Evolutionary conservation across 2,888 invertebrate species (phyloP).

Genomic region (Hyposoter didymator): DNA sequence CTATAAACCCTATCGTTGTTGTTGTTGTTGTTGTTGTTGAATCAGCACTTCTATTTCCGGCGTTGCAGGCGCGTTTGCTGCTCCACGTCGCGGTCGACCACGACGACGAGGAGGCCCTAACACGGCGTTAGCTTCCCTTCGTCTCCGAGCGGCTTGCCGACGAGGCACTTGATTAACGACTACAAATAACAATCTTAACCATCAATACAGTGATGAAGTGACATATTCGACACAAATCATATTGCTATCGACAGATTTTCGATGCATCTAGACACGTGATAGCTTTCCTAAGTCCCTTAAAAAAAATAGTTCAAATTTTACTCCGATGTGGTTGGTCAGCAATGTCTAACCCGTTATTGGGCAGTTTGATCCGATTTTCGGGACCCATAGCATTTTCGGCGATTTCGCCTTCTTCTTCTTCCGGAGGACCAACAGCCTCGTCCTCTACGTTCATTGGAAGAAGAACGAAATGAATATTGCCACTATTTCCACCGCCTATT

Average conservation of each 20-base stretch:
- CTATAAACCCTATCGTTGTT: too few species aligned
- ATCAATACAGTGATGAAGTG: neutral
- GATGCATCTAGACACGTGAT: neutral
- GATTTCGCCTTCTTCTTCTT: neutral
- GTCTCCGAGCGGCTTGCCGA: neutral
- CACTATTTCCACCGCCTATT: neutral
- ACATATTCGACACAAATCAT: neutral
- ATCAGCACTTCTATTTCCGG: neutral
- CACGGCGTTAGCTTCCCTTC: neutral
- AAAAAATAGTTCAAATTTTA: neutral
- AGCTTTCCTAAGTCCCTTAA: neutral
- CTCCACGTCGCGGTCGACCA: neutral
- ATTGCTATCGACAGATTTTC: neutral
- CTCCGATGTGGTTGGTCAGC: neutral
- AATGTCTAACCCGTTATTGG: neutral
- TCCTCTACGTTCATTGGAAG: neutral
- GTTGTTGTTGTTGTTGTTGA: too few species aligned
- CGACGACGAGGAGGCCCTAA: neutral
- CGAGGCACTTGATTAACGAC: neutral
- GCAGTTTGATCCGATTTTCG: neutral
- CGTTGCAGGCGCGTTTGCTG: neutral
- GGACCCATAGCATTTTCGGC: neutral
- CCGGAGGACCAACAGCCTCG: neutral
- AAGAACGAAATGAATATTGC: neutral
- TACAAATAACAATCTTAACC: neutral